Base-by-base conservation (phyloP, 2,113 vertebrate genomes). In the Chinchilla lanigera region DNA sequence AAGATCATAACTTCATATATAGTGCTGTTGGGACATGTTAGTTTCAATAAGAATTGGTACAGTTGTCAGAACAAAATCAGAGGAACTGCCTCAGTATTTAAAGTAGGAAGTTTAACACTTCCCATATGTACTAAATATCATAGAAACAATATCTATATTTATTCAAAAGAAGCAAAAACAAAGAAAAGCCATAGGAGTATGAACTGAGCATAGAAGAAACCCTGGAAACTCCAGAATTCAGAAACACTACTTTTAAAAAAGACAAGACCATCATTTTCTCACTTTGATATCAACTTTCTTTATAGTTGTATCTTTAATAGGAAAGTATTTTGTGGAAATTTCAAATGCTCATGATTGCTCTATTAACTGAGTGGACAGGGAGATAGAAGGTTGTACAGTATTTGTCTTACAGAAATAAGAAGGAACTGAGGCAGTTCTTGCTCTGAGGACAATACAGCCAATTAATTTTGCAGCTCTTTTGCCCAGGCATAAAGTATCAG, bases 201-300 rank as follows among this genome's bases (percentile, higher is more conserved):
- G 93, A 96, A 92, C 61, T 69, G 86, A 78, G 33, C 52, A 8
- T 73, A 1, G 3, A 81, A 81, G 54, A 73, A 44, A 89, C 84
- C 86, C 71, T 56, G 63, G 44, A 89, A 95, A 75, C 30, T 94
- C 67, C 83, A 56, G 41, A 96, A 89, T 93, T 96, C 41, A 54
- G 33, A 78, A 52, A 4, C 75, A 69, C 2, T 54, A 33, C 19
- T 35, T 90, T 90, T n/a, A 83, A 47, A 90, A 69, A 94, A 24
- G 17, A 41, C 1, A 61, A 90, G 44, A 17, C 35, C 93, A 4
- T 8, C 28, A 17, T 56, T 86, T 73, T 85, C 63, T 60, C 75
- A n/a, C 54, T 93, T 77, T 75, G 26, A 12, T 41, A 77, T 60
- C 24, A 61, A 41, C 56, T 75, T 44, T 44, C 35, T 90, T 47